Conservation (phyloP, 2,113 vertebrate species). For the Epinephelus fuscoguttatus region DNA sequence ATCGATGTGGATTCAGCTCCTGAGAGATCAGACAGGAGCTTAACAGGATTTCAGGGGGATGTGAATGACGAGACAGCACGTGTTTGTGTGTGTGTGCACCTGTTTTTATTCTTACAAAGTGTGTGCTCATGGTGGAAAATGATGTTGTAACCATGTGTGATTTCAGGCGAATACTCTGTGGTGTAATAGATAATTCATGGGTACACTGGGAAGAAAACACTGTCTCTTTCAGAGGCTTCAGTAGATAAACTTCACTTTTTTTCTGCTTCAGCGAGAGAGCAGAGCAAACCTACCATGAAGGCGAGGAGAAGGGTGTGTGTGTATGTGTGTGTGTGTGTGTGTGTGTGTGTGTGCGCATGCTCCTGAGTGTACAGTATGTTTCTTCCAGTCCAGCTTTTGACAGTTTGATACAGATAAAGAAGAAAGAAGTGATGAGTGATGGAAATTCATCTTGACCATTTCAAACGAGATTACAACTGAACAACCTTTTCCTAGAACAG, state of each 20-base stretch:
- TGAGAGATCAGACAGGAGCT: slow-evolving; percentile 50
- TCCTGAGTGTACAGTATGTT: not conserved
- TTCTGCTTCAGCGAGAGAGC: slow-evolving; percentile 8
- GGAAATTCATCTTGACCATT: slow-evolving; percentile 37
- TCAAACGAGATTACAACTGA: slow-evolving; percentile 23
- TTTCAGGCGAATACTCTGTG: slow-evolving; percentile 12
- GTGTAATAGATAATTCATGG: slow-evolving; percentile 46
- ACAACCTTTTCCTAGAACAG: not conserved
- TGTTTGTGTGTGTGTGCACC: not conserved
- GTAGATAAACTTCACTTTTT: slow-evolving; percentile 33
- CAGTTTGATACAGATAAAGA: slow-evolving; percentile 20
- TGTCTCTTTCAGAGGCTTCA: slow-evolving; percentile 13
- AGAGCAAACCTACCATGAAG: slow-evolving; percentile 18
- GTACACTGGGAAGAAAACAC: not conserved
- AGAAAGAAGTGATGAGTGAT: slow-evolving; percentile 11
- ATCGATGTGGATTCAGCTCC: slow-evolving; percentile 34
- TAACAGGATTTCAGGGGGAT: slow-evolving; percentile 46
- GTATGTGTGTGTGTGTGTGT: not conserved
- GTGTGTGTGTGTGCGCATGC: not conserved
- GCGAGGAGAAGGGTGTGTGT: not conserved
- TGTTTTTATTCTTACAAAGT: not conserved
- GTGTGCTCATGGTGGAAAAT: slow-evolving; percentile 25
- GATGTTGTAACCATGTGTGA: slow-evolving; percentile 19
- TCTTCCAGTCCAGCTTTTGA: not conserved
- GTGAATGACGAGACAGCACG: slow-evolving; percentile 1